A percentile compares a stretch with the other conserved stretches of the same genome.
These are phyloP conservation scores for Barbus barbus DNA, from an alignment of 2,113 vertebrate species.

Conservation along the genomic window DNA sequence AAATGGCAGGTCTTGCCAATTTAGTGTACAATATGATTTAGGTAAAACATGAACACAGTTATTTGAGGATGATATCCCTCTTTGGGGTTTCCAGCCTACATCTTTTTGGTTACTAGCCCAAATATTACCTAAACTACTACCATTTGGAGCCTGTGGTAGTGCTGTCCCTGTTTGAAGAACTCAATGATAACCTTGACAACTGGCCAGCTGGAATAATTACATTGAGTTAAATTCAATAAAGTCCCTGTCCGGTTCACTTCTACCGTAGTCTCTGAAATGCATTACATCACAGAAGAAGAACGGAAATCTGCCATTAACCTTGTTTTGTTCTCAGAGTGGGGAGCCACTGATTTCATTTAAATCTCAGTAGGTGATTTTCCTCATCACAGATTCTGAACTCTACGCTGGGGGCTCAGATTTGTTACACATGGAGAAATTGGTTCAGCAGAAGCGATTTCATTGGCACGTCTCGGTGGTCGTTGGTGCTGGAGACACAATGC, in stretches of 20 bases:
- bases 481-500: constrained; percentile 34
- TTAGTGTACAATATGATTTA: not conserved
- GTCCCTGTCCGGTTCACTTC: not conserved
- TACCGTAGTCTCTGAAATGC: not conserved
- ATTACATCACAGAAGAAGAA: constrained; percentile 13
- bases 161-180: not conserved
- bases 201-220: not conserved
- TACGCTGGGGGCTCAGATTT: not conserved
- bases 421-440: constrained; percentile 31
- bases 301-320: not conserved
- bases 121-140: not conserved
- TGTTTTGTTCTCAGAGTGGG: not conserved
- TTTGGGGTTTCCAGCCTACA: not conserved
- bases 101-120: not conserved
- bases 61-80: not conserved
- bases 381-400: not conserved
- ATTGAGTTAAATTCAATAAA: not conserved
- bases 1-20: not conserved
- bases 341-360: not conserved
- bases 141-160: not conserved
- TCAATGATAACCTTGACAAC: not conserved
- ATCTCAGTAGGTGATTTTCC: not conserved
- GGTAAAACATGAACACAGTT: not conserved
- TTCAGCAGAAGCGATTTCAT: constrained; percentile 43
- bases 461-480: not conserved